Conservation (phyloP, 2,797 vertebrate genomes). For the Neosilurus hyrtlii region DNA sequence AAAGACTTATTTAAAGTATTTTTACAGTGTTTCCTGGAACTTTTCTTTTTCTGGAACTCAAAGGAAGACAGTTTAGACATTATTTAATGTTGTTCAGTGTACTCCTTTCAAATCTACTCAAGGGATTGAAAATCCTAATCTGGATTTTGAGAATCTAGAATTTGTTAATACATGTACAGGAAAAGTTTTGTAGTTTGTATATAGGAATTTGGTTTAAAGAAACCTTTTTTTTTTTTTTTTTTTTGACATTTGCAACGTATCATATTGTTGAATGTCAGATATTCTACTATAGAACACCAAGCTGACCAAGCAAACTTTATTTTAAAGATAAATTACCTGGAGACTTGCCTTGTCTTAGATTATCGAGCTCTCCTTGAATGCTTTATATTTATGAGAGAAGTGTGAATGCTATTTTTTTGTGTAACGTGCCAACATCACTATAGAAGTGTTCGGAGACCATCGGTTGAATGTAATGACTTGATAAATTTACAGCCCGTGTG, state of each 20-base stretch:
- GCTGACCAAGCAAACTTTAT: background rate
- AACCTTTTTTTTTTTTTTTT: background rate
- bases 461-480: background rate
- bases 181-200: background rate
- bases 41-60: background rate
- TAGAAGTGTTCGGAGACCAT: background rate
- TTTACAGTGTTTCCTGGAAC: background rate
- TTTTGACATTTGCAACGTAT: background rate
- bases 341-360: background rate
- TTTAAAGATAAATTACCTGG: background rate
- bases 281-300: slow-evolving; percentile 1
- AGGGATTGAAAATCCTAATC: background rate
- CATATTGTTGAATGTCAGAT: background rate
- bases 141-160: background rate
- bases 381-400: slow-evolving; percentile 6
- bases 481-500: background rate
- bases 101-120: background rate
- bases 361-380: background rate
- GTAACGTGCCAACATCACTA: slow-evolving; percentile 2
- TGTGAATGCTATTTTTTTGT: background rate
- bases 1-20: background rate
- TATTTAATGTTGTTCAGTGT: slow-evolving; percentile 1
- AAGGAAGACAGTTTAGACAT: background rate
- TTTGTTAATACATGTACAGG: slow-evolving; percentile 5
- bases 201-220: background rate